These are phyloP conservation scores for Prionace glauca DNA, from an alignment of 2,797 vertebrate species.

Conservation along the genomic window DNA sequence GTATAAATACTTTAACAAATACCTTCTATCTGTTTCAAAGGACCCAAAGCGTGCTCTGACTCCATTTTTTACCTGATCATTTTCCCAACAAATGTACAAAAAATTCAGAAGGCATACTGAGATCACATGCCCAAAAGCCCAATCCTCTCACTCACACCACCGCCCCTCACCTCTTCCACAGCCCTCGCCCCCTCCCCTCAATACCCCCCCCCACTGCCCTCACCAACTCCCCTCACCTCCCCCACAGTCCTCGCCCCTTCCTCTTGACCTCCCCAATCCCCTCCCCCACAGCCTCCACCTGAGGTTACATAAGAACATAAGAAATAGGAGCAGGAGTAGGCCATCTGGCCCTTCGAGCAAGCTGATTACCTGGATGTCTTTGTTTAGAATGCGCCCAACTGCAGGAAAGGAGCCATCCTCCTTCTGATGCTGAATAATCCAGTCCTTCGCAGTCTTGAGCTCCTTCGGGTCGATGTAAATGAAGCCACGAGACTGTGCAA, in stretches of 20 bases:
- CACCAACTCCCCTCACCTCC: no score
- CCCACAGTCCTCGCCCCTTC: neutral
- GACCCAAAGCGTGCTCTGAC: neutral
- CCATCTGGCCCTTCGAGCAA: no score
- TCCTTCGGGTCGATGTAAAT: slow-evolving; percentile 86
- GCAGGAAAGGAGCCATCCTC: slow-evolving; percentile 83
- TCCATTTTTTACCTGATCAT: no score
- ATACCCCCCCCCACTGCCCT: no score
- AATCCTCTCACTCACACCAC: neutral
- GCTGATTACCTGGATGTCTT: slow-evolving; percentile 79
- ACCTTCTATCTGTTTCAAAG: neutral
- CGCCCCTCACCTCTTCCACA: no score
- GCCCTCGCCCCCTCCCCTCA: no score
- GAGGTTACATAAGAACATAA: no score
- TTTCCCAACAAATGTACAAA: neutral
- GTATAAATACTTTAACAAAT: neutral
- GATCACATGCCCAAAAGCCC: neutral
- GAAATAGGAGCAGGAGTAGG: no score
- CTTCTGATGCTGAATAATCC: slow-evolving; percentile 81
- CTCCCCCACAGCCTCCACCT: no score
- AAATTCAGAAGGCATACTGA: neutral
- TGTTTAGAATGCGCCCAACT: slow-evolving; percentile 85
- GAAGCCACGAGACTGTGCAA: slow-evolving; percentile 83
- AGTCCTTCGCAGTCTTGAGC: slow-evolving; percentile 74
- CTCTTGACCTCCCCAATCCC: neutral